phyloP scores from a whole-genome alignment of 2,113 vertebrate genomes.

The Neomonachus schauinslandi region DNA sequence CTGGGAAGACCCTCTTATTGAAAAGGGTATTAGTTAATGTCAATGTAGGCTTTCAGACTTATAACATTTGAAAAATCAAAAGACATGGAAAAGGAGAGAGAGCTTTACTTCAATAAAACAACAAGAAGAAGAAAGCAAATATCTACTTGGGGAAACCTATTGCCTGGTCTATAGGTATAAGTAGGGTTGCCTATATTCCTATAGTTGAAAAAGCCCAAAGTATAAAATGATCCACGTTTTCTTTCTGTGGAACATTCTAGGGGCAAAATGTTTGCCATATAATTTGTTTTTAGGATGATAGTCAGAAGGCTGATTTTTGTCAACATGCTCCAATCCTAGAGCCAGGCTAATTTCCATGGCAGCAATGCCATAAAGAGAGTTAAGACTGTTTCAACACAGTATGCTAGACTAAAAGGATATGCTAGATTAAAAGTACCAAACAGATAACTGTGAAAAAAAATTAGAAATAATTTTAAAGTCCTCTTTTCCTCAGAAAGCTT shows the following conservation, averaged over 20 bases:
- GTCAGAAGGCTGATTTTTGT: constrained; percentile 46
- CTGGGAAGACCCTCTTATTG: background rate
- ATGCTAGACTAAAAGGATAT: constrained; percentile 33
- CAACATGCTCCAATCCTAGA: constrained; percentile 30
- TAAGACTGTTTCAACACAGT: background rate
- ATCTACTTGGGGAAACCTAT: background rate
- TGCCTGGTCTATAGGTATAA: background rate
- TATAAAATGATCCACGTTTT: background rate
- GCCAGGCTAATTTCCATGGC: constrained; percentile 61
- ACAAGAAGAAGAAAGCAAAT: background rate
- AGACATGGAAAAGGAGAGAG: background rate
- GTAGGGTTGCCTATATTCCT: background rate
- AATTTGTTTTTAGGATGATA: constrained; percentile 52
- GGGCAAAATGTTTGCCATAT: constrained; percentile 13
- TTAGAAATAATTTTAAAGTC: background rate
- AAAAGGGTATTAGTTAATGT: background rate
- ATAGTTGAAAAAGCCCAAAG: background rate
- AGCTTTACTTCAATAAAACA: background rate
- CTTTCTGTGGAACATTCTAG: background rate
- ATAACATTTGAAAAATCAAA: background rate
- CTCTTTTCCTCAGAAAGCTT: background rate
- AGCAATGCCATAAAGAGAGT: constrained; percentile 54
- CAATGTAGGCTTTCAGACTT: background rate
- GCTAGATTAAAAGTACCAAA: background rate
- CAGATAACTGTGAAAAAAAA: constrained; percentile 16